Evolutionary conservation across 30 jellyfish, hydroid and myxozoan genomes (phyloP).

Genomic region (Turritopsis dohrnii): DNA sequence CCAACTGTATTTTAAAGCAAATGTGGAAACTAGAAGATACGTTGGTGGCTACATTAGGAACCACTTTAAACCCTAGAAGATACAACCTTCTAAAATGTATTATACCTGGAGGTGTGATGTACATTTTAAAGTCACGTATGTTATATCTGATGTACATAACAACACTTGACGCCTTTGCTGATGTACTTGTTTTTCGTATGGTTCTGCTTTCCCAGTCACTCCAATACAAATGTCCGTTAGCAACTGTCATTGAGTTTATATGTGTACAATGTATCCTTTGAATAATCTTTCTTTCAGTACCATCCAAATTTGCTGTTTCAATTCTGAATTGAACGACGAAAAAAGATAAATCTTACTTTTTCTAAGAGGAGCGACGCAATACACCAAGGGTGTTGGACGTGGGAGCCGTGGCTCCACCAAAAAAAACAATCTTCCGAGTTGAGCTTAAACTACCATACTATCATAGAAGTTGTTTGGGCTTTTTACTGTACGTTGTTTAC

Average conservation of each 20-base stretch:
- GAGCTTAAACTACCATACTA: no score
- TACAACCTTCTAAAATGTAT: neutral
- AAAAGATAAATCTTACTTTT: neutral
- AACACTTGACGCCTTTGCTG: no score
- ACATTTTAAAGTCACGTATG: neutral
- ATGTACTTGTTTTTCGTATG: no score
- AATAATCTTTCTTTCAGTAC: neutral
- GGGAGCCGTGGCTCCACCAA: no score
- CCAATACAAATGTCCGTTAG: neutral
- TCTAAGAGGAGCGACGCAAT: neutral
- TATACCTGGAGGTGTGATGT: neutral
- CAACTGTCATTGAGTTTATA: neutral
- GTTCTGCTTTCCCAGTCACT: neutral
- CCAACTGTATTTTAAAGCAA: no score
- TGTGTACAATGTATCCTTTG: neutral
- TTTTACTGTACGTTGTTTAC: no score
- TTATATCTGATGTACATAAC: neutral
- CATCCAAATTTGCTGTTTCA: neutral
- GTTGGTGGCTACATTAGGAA: neutral
- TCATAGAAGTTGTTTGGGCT: no score
- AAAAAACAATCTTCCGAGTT: no score
- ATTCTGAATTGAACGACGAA: neutral
- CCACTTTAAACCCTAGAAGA: no score
- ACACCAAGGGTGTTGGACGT: neutral
- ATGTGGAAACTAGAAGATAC: no score